Base-by-base conservation (phyloP, 2,888 invertebrate species). In the Helobdella robusta region DNA sequence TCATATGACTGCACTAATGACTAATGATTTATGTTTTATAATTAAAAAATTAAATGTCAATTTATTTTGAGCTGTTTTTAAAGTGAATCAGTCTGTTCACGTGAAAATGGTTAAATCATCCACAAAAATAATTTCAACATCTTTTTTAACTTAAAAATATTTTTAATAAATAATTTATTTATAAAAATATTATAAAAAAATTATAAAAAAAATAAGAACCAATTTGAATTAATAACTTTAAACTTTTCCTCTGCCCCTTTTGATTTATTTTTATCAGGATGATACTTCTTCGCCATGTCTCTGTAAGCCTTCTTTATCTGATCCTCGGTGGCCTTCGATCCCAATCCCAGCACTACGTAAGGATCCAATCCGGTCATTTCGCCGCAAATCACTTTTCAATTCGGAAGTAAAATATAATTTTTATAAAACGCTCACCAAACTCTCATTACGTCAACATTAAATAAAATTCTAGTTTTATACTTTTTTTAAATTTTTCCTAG, bases 301-400 rank as follows among this genome's bases (percentile, higher is more conserved):
- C 74, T 68, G 69, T 75, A 77, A 4, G 77, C 74, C 60, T 76
- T 76, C 67, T 76, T 76, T 20, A 77, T 69, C 32, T 77, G 75
- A 61, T 75, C 74, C 50, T 74, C 75, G 4, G 69, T 67, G 0
- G 75, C 74, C 4, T 74, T 74, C 32, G 69, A 67, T 52, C 72
- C 71, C 18, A 77, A 28, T 11, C 74, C 75, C 5, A 67, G 63
- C 4, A 62, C 48, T 25, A 35, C 46, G 46, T 67, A 67, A n/a
- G 54, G 59, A 54, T 67, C 64, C 54, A 54, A 32, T 6, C 25
- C 54, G 28, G 5, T 4, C 5, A 50, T 8, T 6, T 50, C 25
- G n/a, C n/a, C 20, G 18, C 11, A 40, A 40, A 40, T 18, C 15
- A 40, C 11, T 18, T 40, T 40, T 11, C 15, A n/a, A n/a, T n/a